These are phyloP conservation scores for Tetanocera ferruginea DNA, from an alignment of 2,888 invertebrate genomes.

Conservation along the genomic window DNA sequence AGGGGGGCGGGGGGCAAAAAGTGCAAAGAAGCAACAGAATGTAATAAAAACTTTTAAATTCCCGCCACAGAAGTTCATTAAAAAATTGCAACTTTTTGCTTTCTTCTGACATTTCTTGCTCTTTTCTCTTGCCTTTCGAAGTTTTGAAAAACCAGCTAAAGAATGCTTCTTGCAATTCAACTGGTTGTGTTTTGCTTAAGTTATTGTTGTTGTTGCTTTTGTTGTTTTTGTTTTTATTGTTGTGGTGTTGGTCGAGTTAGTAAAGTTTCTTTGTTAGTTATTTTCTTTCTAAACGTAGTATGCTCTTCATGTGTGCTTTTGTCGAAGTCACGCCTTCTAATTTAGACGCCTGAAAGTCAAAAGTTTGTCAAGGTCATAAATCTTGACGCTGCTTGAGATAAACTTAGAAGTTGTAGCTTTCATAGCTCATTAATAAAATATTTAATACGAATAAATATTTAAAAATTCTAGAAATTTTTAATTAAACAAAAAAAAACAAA, in stretches of 20 bases:
- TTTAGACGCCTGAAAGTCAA: constrained; percentile 14
- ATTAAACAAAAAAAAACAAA: too few species aligned
- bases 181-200: not conserved
- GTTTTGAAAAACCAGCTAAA: not conserved
- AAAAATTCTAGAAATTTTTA: too few species aligned
- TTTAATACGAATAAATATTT: too few species aligned
- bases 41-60: constrained; percentile 37
- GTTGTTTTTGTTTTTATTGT: not conserved
- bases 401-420: too few species aligned
- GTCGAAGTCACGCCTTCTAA: not conserved
- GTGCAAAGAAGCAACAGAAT: not conserved
- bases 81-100: constrained; percentile 25
- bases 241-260: not conserved
- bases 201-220: not conserved
- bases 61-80: constrained; percentile 34
- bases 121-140: not conserved
- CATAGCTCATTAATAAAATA: too few species aligned
- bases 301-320: not conserved
- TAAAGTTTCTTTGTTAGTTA: not conserved
- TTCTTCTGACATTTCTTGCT: constrained; percentile 12
- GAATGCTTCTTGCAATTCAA: not conserved
- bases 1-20: not conserved
- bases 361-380: constrained; percentile 20
- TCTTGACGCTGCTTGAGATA: not conserved
- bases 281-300: not conserved